Conservation (phyloP, 2,888 invertebrate species). For the Aspidiotus rigidus region DNA sequence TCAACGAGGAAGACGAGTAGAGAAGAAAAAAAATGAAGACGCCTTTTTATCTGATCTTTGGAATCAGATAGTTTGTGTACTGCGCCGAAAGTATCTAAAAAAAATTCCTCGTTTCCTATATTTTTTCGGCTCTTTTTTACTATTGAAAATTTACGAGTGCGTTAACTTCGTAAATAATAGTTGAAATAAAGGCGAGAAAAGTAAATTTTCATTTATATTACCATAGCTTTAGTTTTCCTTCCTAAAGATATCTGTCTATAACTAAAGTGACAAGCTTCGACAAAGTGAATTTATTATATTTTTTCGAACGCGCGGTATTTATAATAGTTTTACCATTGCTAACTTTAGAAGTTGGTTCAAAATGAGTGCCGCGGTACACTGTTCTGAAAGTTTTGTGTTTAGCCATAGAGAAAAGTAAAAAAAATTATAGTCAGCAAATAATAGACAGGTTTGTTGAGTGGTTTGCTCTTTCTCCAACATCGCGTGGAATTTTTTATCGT, state of each 20-base stretch:
- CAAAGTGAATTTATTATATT: too few species aligned
- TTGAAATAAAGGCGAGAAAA: slow-evolving; percentile 1
- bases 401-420: too few species aligned
- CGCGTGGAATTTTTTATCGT: too few species aligned
- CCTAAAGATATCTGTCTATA: neutral
- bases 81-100: neutral
- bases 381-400: too few species aligned
- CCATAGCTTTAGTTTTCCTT: neutral
- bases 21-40: neutral
- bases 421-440: too few species aligned
- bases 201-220: slow-evolving; percentile 4
- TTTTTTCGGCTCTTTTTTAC: neutral
- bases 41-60: slow-evolving; percentile 4
- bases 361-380: too few species aligned
- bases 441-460: too few species aligned
- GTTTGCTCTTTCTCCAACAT: too few species aligned
- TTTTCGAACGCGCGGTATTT: too few species aligned
- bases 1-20: too few species aligned
- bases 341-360: too few species aligned
- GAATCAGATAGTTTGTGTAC: neutral
- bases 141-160: neutral
- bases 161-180: neutral
- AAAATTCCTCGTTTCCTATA: neutral
- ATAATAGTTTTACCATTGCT: too few species aligned
- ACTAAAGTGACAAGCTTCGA: neutral